Percentiles rank a stretch among this genome's conserved stretches.
phyloP scores from a whole-genome alignment of 2,113 vertebrate species.

The Stegastes partitus region DNA sequence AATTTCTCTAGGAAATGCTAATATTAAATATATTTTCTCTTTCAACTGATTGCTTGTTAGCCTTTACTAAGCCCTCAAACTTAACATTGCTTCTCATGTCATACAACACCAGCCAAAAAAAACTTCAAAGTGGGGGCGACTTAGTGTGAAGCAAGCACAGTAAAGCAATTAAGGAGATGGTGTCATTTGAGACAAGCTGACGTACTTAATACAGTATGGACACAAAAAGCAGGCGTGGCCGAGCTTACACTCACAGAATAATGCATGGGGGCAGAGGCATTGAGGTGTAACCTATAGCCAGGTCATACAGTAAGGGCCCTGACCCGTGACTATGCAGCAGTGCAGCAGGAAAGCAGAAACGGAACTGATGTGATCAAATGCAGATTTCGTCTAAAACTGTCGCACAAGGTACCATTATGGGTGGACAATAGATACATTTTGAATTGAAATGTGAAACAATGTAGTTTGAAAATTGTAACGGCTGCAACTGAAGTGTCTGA shows the following conservation, averaged over 20 bases:
- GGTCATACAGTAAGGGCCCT: neutral
- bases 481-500: no score
- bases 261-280: constrained; percentile 54
- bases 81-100: constrained; percentile 25
- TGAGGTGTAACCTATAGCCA: constrained; percentile 43
- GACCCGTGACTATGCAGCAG: neutral
- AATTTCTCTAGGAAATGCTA: neutral
- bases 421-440: no score
- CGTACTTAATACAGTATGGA: constrained; percentile 35
- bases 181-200: constrained; percentile 66
- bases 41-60: neutral
- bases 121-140: neutral
- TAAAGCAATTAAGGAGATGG: constrained; percentile 67
- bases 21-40: neutral
- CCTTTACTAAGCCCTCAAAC: neutral
- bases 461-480: no score
- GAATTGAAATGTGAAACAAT: no score
- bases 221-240: constrained; percentile 39
- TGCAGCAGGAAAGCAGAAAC: neutral
- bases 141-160: neutral
- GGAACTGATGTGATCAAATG: no score
- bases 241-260: constrained; percentile 61
- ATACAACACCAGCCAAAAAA: constrained; percentile 22
- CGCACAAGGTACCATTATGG: no score
- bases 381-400: no score